Percentiles rank a stretch among this genome's conserved stretches.
These are phyloP conservation scores for Lepidocyrtoides sp. DNA, from an alignment of 2,888 invertebrate genomes.

Conservation along the genomic window DNA sequence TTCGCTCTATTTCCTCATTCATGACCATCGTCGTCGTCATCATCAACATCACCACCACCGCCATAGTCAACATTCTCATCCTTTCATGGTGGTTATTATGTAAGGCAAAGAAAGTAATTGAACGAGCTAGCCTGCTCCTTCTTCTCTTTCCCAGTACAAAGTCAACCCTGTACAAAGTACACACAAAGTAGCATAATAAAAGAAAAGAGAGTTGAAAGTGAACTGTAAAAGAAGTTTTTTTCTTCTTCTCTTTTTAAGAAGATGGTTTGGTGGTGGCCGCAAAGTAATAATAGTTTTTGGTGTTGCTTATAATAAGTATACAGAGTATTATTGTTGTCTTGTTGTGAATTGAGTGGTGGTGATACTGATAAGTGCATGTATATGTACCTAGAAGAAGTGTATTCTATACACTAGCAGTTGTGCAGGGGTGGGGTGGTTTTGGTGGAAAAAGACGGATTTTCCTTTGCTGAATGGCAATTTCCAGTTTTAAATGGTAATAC, in stretches of 20 bases:
- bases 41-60: background rate
- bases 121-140: conserved; percentile 33
- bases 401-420: too few species aligned
- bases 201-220: conserved; percentile 48
- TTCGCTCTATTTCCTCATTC: conserved; percentile 57
- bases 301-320: conserved; percentile 31
- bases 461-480: conserved; percentile 62
- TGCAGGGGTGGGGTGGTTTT: background rate
- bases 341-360: conserved; percentile 38
- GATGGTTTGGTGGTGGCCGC: conserved; percentile 30
- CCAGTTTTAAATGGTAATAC: conserved; percentile 58
- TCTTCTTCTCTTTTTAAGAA: background rate
- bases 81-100: conserved; percentile 43
- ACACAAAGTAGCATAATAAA: conserved; percentile 50
- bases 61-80: too few species aligned
- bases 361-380: too few species aligned
- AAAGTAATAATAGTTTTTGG: conserved; percentile 41
- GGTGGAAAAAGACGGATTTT: conserved; percentile 63
- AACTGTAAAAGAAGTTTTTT: conserved; percentile 52
- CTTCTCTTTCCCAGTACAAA: background rate
- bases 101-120: conserved; percentile 54
- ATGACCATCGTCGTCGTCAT: conserved; percentile 48
- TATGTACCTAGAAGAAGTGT: too few species aligned
- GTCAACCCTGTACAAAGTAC: background rate
- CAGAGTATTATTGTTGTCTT: conserved; percentile 24